These are phyloP conservation scores for Sparus aurata DNA, from an alignment of 2,797 vertebrate genomes.

Conservation along the genomic window DNA sequence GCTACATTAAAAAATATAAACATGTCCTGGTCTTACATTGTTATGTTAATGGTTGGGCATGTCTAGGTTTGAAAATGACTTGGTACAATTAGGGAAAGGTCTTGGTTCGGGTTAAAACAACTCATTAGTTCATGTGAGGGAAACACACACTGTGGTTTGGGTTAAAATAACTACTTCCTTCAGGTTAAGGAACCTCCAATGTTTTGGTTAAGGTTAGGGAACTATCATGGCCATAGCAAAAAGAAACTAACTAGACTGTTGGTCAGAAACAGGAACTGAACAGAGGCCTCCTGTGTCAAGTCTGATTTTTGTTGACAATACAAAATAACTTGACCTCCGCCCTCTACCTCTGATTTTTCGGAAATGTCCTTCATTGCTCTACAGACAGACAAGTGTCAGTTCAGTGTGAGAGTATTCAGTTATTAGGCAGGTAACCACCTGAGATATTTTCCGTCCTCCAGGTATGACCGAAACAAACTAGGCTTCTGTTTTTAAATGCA, in stretches of 20 bases:
- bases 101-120: conserved; percentile 17
- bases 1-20: not conserved
- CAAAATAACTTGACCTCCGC: not conserved
- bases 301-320: conserved; percentile 14
- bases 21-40: not conserved
- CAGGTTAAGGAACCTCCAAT: not conserved
- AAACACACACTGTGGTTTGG: conserved; percentile 37
- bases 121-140: not conserved
- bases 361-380: conserved; percentile 11
- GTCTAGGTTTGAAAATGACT: not conserved
- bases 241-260: not conserved
- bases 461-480: conserved; percentile 16
- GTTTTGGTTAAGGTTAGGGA: conserved; percentile 11
- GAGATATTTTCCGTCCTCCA: conserved; percentile 14
- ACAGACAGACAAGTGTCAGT: not conserved
- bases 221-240: not conserved
- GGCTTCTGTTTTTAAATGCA: conserved; percentile 29
- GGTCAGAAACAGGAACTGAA: conserved; percentile 15
- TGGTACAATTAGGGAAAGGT: conserved; percentile 8
- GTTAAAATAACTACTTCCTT: conserved; percentile 40
- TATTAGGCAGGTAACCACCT: not conserved
- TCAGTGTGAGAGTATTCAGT: not conserved
- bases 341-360: not conserved
- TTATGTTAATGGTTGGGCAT: not conserved
- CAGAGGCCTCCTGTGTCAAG: not conserved